Evolutionary conservation across 2,888 invertebrate genomes (phyloP), one percentile per base, ranked within the genome.

Genomic region (Temnothorax unifasciatus): DNA sequence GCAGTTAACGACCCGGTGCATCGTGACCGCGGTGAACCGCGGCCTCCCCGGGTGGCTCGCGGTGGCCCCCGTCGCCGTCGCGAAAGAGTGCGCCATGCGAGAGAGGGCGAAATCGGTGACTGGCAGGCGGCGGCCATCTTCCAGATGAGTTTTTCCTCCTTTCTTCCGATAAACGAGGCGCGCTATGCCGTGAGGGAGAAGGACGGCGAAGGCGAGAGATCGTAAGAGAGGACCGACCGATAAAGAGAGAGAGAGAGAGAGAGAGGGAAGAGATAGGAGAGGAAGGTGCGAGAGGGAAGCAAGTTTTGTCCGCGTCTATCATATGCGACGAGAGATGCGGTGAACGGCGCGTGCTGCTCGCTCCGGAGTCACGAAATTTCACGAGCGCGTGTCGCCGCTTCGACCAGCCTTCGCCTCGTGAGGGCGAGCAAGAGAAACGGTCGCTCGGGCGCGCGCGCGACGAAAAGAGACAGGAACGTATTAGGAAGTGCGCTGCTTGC

Each of bases 41-140:
- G 77, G 54, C 50, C 38, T 66, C 54, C 68, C 68, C 77, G 77
- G 52, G 29, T 69, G 69, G 47, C 54, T 57, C 47, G 79, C 79
- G 69, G 69, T 79, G 44, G 57, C 57, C 15, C 34, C 25, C 29
- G 34, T 21, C n/a, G 15, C 21, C 18, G 29, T 77, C 68, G 77
- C 21, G 29, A 52, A 68, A 75, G 82, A 85, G 84, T 85, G 85
- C 79, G 92, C 91, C 86, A 92, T 92, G 90, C 92, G 87, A 89
- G 91, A 92, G 91, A 90, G 88, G 91, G 89, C 92, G 92, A 92
- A 93, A 93, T 93, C 92, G 92, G 93, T 92, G 89, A 93, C 92
- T 85, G 95, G 94, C 95, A 95, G 95, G 94, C 95, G 95, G 95
- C 95, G 95, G 96, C 96, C 96, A 96, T 96, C 96, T 96, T 96